Conservation (phyloP, 1,140 invertebrate genomes). For the Cydia fagiglandana region DNA sequence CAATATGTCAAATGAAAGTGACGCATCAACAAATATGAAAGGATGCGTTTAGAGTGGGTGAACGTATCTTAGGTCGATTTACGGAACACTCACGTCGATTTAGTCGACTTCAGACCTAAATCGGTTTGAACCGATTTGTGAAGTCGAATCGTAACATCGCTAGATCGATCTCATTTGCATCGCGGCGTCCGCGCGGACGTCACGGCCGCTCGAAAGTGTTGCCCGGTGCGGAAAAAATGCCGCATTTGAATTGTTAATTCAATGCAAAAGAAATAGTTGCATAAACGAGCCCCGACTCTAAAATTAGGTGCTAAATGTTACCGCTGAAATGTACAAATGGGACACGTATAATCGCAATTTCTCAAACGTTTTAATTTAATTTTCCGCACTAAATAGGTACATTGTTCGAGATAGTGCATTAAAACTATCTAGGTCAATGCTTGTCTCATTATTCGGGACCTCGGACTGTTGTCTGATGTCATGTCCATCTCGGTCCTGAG, state of each 20-base stretch:
- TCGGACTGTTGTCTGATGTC: conserved; percentile 27
- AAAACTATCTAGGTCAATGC: conserved; percentile 21
- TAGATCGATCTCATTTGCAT: conserved; percentile 79
- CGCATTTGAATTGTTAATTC: conserved; percentile 76
- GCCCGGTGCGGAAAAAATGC: conserved; percentile 62
- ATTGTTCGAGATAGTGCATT: conserved; percentile 17
- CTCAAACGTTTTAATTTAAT: conserved; percentile 20
- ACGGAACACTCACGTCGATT: no score
- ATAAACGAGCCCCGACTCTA: conserved; percentile 59
- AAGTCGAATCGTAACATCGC: no score
- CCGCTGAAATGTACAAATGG: conserved; percentile 53
- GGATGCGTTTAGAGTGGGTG: no score
- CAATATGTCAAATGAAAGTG: no score
- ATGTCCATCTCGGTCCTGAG: conserved; percentile 5
- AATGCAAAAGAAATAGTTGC: conserved; percentile 71
- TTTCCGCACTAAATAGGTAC: conserved; percentile 3
- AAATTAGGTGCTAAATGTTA: conserved; percentile 67
- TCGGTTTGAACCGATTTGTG: no score
- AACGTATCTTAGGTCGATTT: no score
- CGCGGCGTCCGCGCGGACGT: conserved; percentile 66
- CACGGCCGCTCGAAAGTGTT: conserved; percentile 73
- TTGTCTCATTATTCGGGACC: conserved; percentile 14
- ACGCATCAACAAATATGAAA: no score
- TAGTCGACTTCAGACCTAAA: no score
- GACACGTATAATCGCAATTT: conserved; percentile 17